Evolutionary conservation across 2,888 invertebrate species (phyloP).

Genomic region (Lissonota sp.): DNA sequence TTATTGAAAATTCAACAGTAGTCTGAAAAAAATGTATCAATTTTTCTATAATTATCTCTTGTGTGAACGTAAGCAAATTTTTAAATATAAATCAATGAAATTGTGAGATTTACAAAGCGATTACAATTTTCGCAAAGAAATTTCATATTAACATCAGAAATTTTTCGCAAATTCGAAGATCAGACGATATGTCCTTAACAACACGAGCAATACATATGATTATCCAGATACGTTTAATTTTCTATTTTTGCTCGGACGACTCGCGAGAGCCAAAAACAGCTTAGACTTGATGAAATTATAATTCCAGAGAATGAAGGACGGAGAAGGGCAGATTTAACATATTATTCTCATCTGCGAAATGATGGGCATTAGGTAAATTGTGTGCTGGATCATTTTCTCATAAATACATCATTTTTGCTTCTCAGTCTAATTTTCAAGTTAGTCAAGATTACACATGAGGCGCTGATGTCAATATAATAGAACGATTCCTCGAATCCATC

Average conservation of each 20-base stretch:
- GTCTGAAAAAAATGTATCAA: no score
- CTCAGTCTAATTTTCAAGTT: slow-evolving; percentile 27
- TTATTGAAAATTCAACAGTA: no score
- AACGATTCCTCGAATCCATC: slow-evolving; percentile 69
- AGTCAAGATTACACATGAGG: slow-evolving; percentile 14
- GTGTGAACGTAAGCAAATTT: no score
- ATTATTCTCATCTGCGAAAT: slow-evolving; percentile 68
- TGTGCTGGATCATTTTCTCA: slow-evolving; percentile 43
- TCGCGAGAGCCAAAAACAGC: slow-evolving; percentile 9
- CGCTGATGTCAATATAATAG: slow-evolving; percentile 78
- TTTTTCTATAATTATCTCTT: no score
- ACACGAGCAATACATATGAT: slow-evolving; percentile 14
- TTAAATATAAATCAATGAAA: no score
- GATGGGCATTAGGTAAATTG: slow-evolving; percentile 72
- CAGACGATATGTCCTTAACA: slow-evolving; percentile 15
- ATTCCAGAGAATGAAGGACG: slow-evolving; percentile 67
- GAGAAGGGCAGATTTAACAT: slow-evolving; percentile 32
- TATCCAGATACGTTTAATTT: slow-evolving; percentile 59
- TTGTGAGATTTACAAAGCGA: no score
- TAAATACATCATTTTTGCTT: slow-evolving; percentile 12
- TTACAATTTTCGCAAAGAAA: no score
- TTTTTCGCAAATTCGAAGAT: no score
- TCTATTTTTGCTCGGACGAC: slow-evolving; percentile 15
- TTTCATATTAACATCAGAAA: no score
- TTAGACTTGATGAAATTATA: slow-evolving; percentile 77